Evolutionary conservation across 1,140 invertebrate genomes (phyloP), one percentile per base, ranked within the genome.

Genomic region (Listronotus bonariensis): DNA sequence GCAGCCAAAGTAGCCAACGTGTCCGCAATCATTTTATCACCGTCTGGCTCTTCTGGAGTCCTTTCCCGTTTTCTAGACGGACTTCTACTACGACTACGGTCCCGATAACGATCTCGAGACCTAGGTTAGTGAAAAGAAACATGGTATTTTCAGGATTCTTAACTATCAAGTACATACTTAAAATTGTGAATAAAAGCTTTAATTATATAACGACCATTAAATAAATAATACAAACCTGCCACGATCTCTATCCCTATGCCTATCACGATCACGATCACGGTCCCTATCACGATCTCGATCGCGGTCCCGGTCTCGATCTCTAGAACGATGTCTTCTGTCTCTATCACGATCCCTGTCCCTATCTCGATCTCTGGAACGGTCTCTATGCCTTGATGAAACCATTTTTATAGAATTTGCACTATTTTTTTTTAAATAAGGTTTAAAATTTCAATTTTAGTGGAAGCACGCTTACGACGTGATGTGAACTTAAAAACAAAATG

Each of bases 261-360:
- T 79, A 41, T 82, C 78, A 7, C 82, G 72, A 40, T 79, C 76
- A n/a, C 82, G 71, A 14, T 81, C 80, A 58, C 82, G 78, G 14
- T 82, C 81, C 26, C 82, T 77, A 10, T 82, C 79, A 65, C 82
- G 81, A 10, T 82, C 79, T 68, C 82, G 80, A 34, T 83, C 80
- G 49, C 83, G 79, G 40, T 82, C 79, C 7, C 82, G 73, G 41
- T 79, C 76, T n/a, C 82, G 70, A 11, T 81, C 80, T 60, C 82
- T 81, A 34, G 77, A 72, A 0, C 79, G 68, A 46, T 71, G 69
- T 40, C 63, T 74, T 31, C 80, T 79, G 40, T 68, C 67, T 40
- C 80, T 68, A 12, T 80, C 79, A n/a, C 75, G 49, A 55, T 78
- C 77, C 17, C 77, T 71, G 9, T 82, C 79, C 51, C 83, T 81